Base-by-base conservation (phyloP, 2,113 vertebrate species). In the Albula glossodonta region DNA sequence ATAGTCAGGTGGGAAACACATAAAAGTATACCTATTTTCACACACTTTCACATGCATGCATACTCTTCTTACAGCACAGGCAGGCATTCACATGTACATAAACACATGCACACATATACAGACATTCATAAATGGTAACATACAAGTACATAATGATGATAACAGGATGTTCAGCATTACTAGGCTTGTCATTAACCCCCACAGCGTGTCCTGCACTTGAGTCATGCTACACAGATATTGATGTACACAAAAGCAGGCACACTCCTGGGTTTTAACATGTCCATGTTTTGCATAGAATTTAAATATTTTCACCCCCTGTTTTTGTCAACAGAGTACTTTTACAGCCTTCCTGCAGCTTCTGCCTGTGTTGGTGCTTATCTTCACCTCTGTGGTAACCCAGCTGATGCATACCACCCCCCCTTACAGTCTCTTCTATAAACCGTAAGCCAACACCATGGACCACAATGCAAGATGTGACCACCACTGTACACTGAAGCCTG, bases 371-470 rank as follows among this genome's bases (percentile, higher is more conserved):
- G 96, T 99, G 87, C 96, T 99, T 86, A 97, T 99, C 83, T 91
- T 97, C 84, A 96, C 99, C 91, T 99, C 98, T 74, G 96, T 99
- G 86, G 94, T 99, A 91, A 99, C 98, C 88, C 98, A 99, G 81
- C 96, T 99, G 95, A 97, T 98, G 95, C 97, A 97, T 90, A 96
- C 96, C 85, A 98, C 96, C 91, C 98, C 98, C 3, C 94, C 97
- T 81, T 99, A 98, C 94, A 99, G 98, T 90, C 96, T 99, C 2
- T 98, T 98, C 94, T 98, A 98, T 93, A 99, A 99, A 93, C 96
- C 98, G 96, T 99, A 95, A 98, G 98, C 97, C 57, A 41, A n/a
- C 50, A 13, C 50, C 25, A 10, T 25, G 83, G n/a, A 48, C 31
- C 1, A 51, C 22, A 22, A 50, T 10, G 51, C 70, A 83, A 49